Conservation (phyloP, 1,140 invertebrate genomes). For the Eciton burchellii region DNA sequence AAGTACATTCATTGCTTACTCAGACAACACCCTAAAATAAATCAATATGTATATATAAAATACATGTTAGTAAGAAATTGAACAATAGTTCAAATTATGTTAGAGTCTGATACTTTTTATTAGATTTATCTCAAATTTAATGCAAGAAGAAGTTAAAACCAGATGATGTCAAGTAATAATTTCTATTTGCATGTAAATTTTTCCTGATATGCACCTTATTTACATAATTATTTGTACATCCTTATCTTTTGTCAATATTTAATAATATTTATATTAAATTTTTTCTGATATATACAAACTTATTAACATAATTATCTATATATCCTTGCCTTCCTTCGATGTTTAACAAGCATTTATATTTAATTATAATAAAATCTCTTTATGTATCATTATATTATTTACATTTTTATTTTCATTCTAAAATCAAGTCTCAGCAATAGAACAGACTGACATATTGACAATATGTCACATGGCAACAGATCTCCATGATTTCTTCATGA, state of each 20-base stretch:
- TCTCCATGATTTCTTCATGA: neutral
- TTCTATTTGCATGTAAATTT: too few relatives aligned
- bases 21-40: constrained; percentile 85
- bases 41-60: neutral
- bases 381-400: too few relatives aligned
- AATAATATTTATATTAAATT: too few relatives aligned
- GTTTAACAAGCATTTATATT: neutral
- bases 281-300: neutral
- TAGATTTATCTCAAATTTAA: too few relatives aligned
- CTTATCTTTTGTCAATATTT: too few relatives aligned
- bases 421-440: neutral
- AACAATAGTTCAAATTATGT: neutral
- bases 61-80: neutral
- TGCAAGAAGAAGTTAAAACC: too few relatives aligned
- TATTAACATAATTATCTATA: constrained; percentile 11
- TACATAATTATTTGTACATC: too few relatives aligned
- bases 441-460: constrained; percentile 22
- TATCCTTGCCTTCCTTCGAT: neutral
- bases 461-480: constrained; percentile 3
- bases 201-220: too few relatives aligned
- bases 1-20: constrained; percentile 88
- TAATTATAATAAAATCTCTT: neutral
- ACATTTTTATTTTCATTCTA: neutral
- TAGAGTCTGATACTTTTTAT: too few relatives aligned
- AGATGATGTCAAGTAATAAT: too few relatives aligned